Percentiles rank a stretch among this genome's conserved stretches.
phyloP scores from a whole-genome alignment of 2,113 vertebrate species.

The Dolichotis patagonum region DNA sequence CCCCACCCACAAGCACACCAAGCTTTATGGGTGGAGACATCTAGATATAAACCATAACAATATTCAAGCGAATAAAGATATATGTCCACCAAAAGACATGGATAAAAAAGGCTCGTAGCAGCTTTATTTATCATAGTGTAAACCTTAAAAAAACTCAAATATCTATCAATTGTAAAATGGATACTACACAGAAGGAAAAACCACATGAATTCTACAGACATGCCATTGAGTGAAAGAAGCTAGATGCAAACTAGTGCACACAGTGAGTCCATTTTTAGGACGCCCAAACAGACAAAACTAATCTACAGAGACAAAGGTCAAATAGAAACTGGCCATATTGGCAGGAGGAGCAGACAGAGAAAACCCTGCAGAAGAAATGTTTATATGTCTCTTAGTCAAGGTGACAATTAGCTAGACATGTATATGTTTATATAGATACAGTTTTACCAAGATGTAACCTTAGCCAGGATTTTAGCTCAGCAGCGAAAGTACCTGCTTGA shows the following conservation, averaged over 20 bases:
- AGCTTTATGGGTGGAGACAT: not conserved
- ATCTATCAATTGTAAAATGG: not conserved
- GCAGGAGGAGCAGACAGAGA: not conserved
- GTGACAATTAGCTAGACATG: not conserved
- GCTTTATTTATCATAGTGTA: not conserved
- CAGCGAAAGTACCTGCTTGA: too few relatives aligned
- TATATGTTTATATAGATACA: not conserved
- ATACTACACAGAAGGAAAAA: not conserved
- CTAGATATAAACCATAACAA: not conserved
- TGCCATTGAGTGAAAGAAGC: not conserved
- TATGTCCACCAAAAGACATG: not conserved
- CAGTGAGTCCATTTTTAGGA: not conserved
- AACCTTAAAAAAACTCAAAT: not conserved
- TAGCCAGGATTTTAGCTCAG: not conserved
- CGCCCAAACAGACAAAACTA: not conserved
- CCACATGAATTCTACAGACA: not conserved
- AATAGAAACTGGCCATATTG: not conserved
- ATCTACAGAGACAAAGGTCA: not conserved
- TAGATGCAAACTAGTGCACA: not conserved
- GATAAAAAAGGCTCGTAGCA: not conserved
- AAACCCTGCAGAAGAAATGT: not conserved
- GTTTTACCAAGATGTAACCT: not conserved
- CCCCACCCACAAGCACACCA: not conserved
- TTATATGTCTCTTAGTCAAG: not conserved
- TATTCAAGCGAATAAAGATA: not conserved